These are phyloP conservation scores for Cotesia chilonis DNA, from an alignment of 1,140 invertebrate genomes.

Conservation along the genomic window DNA sequence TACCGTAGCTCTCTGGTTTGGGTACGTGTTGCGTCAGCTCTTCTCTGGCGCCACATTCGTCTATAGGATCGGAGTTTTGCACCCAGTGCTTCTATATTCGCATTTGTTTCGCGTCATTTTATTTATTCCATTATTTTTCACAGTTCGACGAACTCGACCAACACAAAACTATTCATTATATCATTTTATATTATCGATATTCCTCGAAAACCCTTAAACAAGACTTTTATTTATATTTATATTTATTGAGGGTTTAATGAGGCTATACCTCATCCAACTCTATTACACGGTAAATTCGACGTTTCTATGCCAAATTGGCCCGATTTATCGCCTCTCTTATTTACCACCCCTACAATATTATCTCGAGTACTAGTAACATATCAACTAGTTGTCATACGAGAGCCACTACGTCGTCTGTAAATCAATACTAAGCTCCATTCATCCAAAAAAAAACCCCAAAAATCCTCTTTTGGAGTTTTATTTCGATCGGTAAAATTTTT, in stretches of 20 bases:
- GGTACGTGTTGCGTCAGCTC: slow-evolving; percentile 58
- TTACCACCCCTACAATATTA: too few species aligned
- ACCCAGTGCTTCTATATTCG: not conserved
- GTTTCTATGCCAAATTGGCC: too few species aligned
- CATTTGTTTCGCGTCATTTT: slow-evolving; percentile 22
- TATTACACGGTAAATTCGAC: too few species aligned
- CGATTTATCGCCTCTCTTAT: too few species aligned
- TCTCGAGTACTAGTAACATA: too few species aligned
- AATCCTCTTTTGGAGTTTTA: too few species aligned
- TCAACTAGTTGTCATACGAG: too few species aligned
- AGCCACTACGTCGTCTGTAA: too few species aligned
- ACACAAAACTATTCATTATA: slow-evolving; percentile 13
- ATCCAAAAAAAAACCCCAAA: too few species aligned
- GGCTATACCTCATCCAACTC: too few species aligned
- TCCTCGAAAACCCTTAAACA: not conserved
- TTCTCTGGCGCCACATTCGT: slow-evolving; percentile 53
- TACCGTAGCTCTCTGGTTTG: slow-evolving; percentile 29
- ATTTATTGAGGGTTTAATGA: not conserved
- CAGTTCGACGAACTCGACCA: slow-evolving; percentile 13
- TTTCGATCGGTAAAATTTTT: too few species aligned
- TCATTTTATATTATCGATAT: slow-evolving; percentile 6
- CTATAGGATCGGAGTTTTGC: not conserved
- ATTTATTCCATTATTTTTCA: slow-evolving; percentile 23
- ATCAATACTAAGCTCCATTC: too few species aligned
- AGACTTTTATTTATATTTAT: not conserved